Base-by-base conservation (phyloP, 2,888 invertebrate species). In the Esperia sulphurella region DNA sequence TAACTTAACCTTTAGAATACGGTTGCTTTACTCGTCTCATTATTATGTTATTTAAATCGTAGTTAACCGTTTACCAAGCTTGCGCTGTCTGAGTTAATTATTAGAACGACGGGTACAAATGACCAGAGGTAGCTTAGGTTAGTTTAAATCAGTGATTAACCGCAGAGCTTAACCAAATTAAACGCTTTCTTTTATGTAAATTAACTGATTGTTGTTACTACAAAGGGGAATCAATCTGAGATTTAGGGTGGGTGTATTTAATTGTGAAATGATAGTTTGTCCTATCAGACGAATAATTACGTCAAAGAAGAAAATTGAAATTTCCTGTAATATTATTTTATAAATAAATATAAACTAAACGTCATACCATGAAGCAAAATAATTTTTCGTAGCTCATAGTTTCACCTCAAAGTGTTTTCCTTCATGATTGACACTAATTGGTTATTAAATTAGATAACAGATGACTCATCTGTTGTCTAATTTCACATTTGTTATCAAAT, bases 131-230 rank as follows among this genome's bases (percentile, higher is more conserved):
- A 69, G 74, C 76, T 77, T 67, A 75, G 74, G 33, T 75, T 70
- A 68, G 68, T 74, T 76, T 75, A 75, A 74, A 79, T 72, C 74
- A 64, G 72, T 76, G 81, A 83, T 82, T 82, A 83, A 82, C 79
- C 76, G 63, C 71, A 64, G 63, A 71, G 75, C 80, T 81, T 82
- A 79, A 82, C 75, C 72, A 72, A 81, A 82, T 84, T 77, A 80
- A 80, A 77, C 71, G 83, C 80, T 87, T 84, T 83, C 80, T 83
- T 84, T 81, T 80, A 83, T 84, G 79, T 80, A 71, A 84, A 85
- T 83, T 72, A 75, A 73, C 75, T 65, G 69, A 82, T 81, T 80
- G 82, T 85, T 83, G 78, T 69, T 78, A 13, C 14, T 29, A 41
- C 41, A 30, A 62, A 63, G 59, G 65, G 62, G 61, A 65, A 80